Evolutionary conservation across 2,113 vertebrate species (phyloP).

Genomic region (Pao palembangensis): DNA sequence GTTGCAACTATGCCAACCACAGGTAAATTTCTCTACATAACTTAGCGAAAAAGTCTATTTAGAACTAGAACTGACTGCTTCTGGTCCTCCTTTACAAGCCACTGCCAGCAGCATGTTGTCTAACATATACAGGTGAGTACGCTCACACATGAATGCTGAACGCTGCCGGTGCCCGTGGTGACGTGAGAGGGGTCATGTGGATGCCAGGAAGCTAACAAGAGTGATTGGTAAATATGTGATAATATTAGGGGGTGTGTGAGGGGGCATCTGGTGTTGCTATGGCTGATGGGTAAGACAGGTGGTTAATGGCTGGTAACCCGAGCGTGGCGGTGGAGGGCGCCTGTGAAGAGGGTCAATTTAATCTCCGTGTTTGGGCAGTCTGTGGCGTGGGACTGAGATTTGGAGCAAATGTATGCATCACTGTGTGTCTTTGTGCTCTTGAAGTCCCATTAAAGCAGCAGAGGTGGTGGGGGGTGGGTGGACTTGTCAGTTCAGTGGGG

Average conservation of each 20-base stretch:
- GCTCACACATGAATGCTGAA: too few species aligned
- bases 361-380: conserved; percentile 24
- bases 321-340: conserved; percentile 11
- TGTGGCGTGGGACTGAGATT: conserved; percentile 34
- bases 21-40: too few species aligned
- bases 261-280: conserved; percentile 14
- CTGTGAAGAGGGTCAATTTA: conserved; percentile 20
- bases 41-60: too few species aligned
- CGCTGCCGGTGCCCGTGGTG: not conserved
- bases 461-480: conserved; percentile 20
- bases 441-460: conserved; percentile 50
- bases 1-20: too few species aligned
- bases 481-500: conserved; percentile 47
- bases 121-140: too few species aligned
- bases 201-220: conserved; percentile 4
- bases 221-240: conserved; percentile 5
- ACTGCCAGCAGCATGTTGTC: too few species aligned
- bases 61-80: too few species aligned
- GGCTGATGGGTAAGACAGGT: conserved; percentile 37
- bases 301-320: conserved; percentile 24
- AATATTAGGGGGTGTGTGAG: conserved; percentile 11
- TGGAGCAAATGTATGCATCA: conserved; percentile 15
- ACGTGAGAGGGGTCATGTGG: conserved; percentile 10
- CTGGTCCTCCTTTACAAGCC: too few species aligned
- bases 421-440: conserved; percentile 43